These are phyloP conservation scores for Dicyrtoma fusca DNA, from an alignment of 2,888 invertebrate genomes.

Conservation along the genomic window DNA sequence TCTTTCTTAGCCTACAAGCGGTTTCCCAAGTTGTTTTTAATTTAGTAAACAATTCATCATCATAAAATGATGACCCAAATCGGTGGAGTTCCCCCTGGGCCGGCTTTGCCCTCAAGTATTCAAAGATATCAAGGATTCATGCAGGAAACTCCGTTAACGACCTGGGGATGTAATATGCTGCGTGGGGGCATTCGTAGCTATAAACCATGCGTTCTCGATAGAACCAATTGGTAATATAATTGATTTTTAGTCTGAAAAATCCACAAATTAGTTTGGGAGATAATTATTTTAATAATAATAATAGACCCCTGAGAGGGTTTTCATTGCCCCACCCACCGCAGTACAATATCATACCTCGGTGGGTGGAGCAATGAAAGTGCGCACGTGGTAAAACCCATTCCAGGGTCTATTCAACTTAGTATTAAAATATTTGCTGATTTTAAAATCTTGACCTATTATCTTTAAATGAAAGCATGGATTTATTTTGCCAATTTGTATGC, in stretches of 20 bases:
- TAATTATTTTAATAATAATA: neutral
- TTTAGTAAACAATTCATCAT: no score
- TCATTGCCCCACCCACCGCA: no score
- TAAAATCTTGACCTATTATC: neutral
- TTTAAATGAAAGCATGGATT: no score
- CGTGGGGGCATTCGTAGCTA: constrained; percentile 44
- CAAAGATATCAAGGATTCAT: constrained; percentile 6
- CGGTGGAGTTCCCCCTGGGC: no score
- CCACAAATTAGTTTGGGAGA: neutral
- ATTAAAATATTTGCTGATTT: neutral
- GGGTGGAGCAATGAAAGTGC: no score
- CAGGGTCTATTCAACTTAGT: no score
- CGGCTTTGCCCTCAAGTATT: neutral
- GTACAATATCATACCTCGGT: no score
- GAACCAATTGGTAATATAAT: constrained; percentile 49
- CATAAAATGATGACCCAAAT: no score
- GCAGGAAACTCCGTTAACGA: constrained; percentile 12
- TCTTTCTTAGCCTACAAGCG: no score
- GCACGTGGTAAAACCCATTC: no score
- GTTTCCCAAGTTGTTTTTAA: no score
- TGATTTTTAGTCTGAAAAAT: neutral
- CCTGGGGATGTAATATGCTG: constrained; percentile 9
- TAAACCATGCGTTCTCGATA: constrained; percentile 52
- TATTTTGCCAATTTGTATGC: neutral
- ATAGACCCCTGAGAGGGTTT: no score